These are phyloP conservation scores for Physeter macrocephalus DNA, from an alignment of 2,113 vertebrate genomes.

Conservation along the genomic window DNA sequence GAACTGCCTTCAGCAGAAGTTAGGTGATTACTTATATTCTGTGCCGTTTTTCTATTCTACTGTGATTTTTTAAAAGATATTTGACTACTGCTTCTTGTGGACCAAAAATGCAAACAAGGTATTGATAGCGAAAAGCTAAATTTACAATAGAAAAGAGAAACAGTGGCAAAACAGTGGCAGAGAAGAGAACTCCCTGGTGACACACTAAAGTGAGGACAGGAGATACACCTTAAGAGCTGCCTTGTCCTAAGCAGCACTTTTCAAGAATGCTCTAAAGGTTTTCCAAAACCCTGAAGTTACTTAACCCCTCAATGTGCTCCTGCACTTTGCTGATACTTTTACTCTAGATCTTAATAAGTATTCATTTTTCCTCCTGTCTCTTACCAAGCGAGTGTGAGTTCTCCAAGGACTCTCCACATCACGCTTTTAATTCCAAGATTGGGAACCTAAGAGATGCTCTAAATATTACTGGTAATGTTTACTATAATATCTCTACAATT, in stretches of 20 bases:
- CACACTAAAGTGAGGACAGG: rapidly evolving
- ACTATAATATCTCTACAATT: not conserved
- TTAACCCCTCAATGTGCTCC: not conserved
- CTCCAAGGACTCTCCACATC: not conserved
- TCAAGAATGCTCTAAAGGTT: not conserved
- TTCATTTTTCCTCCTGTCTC: not conserved
- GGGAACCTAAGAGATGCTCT: not conserved
- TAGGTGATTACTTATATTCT: not conserved
- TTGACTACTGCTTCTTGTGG: not conserved
- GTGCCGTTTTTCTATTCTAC: not conserved
- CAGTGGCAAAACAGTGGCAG: not conserved
- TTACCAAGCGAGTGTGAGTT: not conserved
- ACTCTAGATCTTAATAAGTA: not conserved
- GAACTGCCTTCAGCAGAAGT: not conserved
- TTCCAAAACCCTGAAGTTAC: not conserved
- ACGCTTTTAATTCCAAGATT: not conserved
- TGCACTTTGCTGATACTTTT: not conserved
- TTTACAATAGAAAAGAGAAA: not conserved
- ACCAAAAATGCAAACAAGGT: not conserved
- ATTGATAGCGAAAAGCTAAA: not conserved
- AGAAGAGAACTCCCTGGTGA: not conserved
- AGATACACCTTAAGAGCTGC: not conserved
- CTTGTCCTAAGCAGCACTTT: not conserved
- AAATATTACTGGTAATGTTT: not conserved
- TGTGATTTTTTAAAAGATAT: not conserved